Conservation (phyloP, 1,140 invertebrate genomes). For the Cecropterus lyciades region DNA sequence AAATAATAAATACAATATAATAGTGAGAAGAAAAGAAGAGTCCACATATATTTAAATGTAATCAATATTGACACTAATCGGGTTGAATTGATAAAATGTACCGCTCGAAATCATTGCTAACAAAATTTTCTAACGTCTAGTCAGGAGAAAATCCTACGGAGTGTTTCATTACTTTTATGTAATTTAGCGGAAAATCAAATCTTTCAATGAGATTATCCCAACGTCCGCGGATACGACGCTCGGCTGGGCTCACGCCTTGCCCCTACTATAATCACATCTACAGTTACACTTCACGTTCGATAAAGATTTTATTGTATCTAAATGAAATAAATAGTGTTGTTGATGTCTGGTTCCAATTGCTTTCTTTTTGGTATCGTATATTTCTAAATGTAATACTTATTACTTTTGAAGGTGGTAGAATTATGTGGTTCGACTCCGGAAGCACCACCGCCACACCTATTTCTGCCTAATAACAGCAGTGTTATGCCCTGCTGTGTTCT, state of each 20-base stretch:
- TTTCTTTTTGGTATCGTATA: too few species aligned
- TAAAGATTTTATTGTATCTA: slow-evolving; percentile 13
- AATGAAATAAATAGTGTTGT: neutral
- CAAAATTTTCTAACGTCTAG: slow-evolving; percentile 44
- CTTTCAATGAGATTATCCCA: slow-evolving; percentile 78
- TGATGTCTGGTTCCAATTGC: neutral
- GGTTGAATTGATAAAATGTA: slow-evolving; percentile 6
- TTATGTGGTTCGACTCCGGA: too few species aligned
- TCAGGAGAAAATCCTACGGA: slow-evolving; percentile 54
- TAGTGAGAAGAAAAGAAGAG: too few species aligned
- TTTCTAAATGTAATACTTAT: too few species aligned
- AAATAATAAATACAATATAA: neutral
- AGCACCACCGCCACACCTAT: too few species aligned
- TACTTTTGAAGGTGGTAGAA: too few species aligned
- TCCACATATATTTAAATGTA: too few species aligned
- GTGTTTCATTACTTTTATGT: slow-evolving; percentile 80
- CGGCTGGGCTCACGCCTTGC: slow-evolving; percentile 22
- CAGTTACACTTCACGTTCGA: slow-evolving; percentile 16
- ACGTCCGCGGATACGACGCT: slow-evolving; percentile 44
- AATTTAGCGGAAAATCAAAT: slow-evolving; percentile 83
- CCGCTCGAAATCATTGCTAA: slow-evolving; percentile 44
- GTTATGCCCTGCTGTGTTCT: too few species aligned
- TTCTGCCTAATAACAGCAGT: too few species aligned
- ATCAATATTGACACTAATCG: neutral
- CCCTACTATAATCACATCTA: slow-evolving; percentile 23